These are phyloP conservation scores for Nipponia nippon DNA, from an alignment of 2,113 vertebrate species.

Conservation along the genomic window DNA sequence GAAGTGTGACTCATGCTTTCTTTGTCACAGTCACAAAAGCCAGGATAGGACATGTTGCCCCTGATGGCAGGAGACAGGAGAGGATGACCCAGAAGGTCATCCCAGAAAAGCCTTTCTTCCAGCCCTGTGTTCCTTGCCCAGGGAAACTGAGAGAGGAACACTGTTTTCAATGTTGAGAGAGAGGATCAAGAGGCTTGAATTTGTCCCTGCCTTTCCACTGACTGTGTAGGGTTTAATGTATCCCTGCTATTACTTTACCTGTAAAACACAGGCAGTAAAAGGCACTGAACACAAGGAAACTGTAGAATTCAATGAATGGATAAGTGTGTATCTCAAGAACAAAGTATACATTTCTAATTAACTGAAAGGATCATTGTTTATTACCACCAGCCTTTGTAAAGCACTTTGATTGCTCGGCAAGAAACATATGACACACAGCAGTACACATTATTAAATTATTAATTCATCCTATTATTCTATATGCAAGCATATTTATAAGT, in stretches of 20 bases:
- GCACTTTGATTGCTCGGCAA: background rate
- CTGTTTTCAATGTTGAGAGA: background rate
- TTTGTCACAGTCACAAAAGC: slow-evolving; percentile 43
- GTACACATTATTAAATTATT: background rate
- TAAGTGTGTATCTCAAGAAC: background rate
- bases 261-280: background rate
- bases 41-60: background rate
- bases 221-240: background rate
- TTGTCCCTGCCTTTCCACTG: background rate
- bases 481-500: background rate
- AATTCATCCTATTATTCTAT: slow-evolving; percentile 1
- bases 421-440: background rate
- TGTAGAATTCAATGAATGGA: background rate
- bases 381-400: slow-evolving; percentile 2
- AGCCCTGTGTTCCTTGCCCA: background rate
- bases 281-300: background rate
- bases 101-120: slow-evolving; percentile 6
- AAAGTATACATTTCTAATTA: slow-evolving; percentile 8
- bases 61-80: slow-evolving; percentile 10
- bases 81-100: slow-evolving; percentile 32
- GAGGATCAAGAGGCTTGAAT: slow-evolving; percentile 1
- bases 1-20: slow-evolving; percentile 40
- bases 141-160: background rate
- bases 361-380: background rate
- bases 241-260: background rate